phyloP scores from a whole-genome alignment of 2,797 vertebrate species.

The Denticeps clupeoides region DNA sequence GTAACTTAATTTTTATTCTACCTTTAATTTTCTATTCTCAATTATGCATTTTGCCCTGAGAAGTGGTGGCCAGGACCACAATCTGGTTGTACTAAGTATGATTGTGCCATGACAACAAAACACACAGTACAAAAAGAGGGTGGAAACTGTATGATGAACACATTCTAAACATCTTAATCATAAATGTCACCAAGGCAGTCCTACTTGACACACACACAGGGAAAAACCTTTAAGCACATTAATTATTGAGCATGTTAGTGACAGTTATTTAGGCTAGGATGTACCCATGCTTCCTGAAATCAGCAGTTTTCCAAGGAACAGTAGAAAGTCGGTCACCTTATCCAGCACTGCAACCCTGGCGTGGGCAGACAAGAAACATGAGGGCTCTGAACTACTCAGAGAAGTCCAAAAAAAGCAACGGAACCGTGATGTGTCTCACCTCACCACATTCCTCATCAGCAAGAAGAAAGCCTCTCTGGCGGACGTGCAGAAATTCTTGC shows the following conservation, averaged over 20 bases:
- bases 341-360: conserved; percentile 89
- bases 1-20: too few relatives aligned
- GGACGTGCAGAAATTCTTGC: conserved; percentile 87
- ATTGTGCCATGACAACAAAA: too few relatives aligned
- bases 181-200: too few relatives aligned
- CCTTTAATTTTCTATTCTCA: too few relatives aligned
- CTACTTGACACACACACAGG: too few relatives aligned
- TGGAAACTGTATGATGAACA: too few relatives aligned
- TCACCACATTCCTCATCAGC: conserved; percentile 88
- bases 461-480: conserved; percentile 86
- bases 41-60: too few relatives aligned
- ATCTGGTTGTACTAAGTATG: too few relatives aligned
- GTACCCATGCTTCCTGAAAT: conserved; percentile 86
- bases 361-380: conserved; percentile 1
- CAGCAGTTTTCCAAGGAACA: conserved; percentile 86
- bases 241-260: neutral
- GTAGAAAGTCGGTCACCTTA: conserved; percentile 87
- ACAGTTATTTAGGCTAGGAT: conserved; percentile 38
- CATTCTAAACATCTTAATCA: too few relatives aligned
- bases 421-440: conserved; percentile 52
- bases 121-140: too few relatives aligned
- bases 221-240: too few relatives aligned
- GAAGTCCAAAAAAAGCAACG: conserved; percentile 4
- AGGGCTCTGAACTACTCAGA: neutral
- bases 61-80: too few relatives aligned